These are phyloP conservation scores for Embiotoca jacksoni DNA, from an alignment of 2,113 vertebrate genomes.

Conservation along the genomic window DNA sequence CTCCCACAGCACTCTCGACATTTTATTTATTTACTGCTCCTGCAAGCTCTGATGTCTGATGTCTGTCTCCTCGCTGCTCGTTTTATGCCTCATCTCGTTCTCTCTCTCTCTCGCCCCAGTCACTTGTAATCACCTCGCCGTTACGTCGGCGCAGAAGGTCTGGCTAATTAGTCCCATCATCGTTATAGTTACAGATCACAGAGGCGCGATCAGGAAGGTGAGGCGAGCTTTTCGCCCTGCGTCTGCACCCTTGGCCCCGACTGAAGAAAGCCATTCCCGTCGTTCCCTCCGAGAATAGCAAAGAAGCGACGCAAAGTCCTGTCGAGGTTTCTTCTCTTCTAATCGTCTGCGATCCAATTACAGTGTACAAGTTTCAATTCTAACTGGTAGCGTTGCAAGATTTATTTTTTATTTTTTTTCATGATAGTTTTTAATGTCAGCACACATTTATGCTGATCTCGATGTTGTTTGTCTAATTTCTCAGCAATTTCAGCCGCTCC, in stretches of 20 bases:
- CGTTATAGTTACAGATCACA: conserved; percentile 67
- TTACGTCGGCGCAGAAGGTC: conserved; percentile 46
- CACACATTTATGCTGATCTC: conserved; percentile 26
- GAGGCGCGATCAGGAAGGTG: conserved; percentile 55
- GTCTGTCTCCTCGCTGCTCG: conserved; percentile 4
- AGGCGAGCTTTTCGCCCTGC: conserved; percentile 42
- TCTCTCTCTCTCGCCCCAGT: background rate
- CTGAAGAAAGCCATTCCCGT: conserved; percentile 16
- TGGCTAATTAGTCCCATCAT: conserved; percentile 65
- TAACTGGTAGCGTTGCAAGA: background rate
- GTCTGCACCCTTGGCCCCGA: background rate
- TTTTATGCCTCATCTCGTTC: conserved; percentile 17
- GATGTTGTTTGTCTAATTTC: conserved; percentile 41
- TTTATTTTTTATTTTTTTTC: conserved; percentile 9
- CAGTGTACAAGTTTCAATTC: background rate
- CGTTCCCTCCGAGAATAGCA: conserved; percentile 18
- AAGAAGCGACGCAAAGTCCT: background rate
- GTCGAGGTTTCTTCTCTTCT: conserved; percentile 14
- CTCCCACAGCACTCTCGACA: conserved; percentile 13
- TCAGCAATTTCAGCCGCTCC: conserved; percentile 16
- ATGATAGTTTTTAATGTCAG: conserved; percentile 2
- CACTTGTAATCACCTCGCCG: conserved; percentile 32
- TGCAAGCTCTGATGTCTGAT: conserved; percentile 16
- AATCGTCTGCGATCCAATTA: conserved; percentile 9
- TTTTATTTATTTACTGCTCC: conserved; percentile 51